Evolutionary conservation across 2,888 invertebrate species (phyloP), one percentile per base, ranked within the genome.

Genomic region (Microctonus aethiopoides): DNA sequence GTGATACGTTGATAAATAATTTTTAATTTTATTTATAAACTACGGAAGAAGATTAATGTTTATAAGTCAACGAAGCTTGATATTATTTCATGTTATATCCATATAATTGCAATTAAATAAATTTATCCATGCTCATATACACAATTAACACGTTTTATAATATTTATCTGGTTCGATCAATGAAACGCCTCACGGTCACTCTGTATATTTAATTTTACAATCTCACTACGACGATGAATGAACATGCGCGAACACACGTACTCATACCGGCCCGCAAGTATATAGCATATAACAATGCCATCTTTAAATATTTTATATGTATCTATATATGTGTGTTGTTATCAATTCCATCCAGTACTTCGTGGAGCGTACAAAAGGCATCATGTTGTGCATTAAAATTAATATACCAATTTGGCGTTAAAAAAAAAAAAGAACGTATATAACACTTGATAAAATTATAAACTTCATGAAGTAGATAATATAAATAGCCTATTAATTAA

Each of bases 321-420:
- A 75, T 76, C 72, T 74, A 65, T 36, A n/a, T 71, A 72, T 75
- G 74, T 72, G 75, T 70, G 32, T 72, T 74, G 72, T 72, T 76
- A 76, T 76, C 74, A 75, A 72, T 72, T 68, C 67, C 71, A 75
- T 75, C 72, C 74, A 67, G 75, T 59, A 72, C 66, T 71, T 70
- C 68, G 36, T 69, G 57, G 63, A 76, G 74, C 75, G 69, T 75
- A 72, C n/a, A n/a, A n/a, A 68, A 72, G 65, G 68, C 62, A 52
- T 29, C 36, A 41, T 62, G 22, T 26, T 39, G 41, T 59, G 66
- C 54, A 67, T 60, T 34, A 70, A 51, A 59, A 52, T n/a, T n/a
- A 5, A 46, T 46, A n/a, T 16, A 7, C 16, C 16, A 20, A 68
- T 41, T 67, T 51, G 57, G 51, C 62, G 41, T 39, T 34, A 60